These are phyloP conservation scores for Illadopsis cleaveri DNA, from an alignment of 2,113 vertebrate genomes.

Conservation along the genomic window DNA sequence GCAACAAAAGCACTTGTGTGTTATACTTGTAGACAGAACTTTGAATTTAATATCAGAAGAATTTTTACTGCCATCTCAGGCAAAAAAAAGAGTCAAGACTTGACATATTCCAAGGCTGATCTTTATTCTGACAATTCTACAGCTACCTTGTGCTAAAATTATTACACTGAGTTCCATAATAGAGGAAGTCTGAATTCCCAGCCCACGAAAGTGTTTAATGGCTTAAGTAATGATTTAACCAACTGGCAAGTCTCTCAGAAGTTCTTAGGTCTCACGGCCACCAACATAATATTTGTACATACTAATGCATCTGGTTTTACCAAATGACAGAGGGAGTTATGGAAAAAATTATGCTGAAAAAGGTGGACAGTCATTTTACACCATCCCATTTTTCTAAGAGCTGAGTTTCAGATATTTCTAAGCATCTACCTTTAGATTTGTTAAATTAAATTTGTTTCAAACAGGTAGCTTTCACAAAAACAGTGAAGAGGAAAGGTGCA, in stretches of 20 bases:
- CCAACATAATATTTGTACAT: neutral
- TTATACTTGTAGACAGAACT: neutral
- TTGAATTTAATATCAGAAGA: neutral
- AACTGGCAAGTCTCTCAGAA: neutral
- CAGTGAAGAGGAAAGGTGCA: neutral
- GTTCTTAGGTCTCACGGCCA: neutral
- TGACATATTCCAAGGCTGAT: fast-evolving
- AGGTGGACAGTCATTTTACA: neutral
- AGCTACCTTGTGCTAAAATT: neutral
- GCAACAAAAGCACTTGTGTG: neutral
- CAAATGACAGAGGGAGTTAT: neutral
- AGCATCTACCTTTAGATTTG: neutral
- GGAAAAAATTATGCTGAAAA: neutral
- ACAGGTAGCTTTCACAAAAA: neutral
- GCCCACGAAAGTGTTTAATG: neutral
- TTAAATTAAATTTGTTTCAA: neutral
- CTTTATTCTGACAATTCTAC: neutral
- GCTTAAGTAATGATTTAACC: neutral
- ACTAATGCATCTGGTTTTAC: neutral
- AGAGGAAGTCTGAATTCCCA: neutral
- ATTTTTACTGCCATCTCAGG: neutral
- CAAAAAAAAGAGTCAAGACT: neutral
- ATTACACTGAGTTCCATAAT: neutral
- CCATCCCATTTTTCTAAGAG: neutral
- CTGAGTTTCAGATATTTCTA: neutral